A percentile compares a stretch with the other conserved stretches of the same genome.
Conservation (phyloP, 1,140 invertebrate genomes). For the Bradysia coprophila region DNA sequence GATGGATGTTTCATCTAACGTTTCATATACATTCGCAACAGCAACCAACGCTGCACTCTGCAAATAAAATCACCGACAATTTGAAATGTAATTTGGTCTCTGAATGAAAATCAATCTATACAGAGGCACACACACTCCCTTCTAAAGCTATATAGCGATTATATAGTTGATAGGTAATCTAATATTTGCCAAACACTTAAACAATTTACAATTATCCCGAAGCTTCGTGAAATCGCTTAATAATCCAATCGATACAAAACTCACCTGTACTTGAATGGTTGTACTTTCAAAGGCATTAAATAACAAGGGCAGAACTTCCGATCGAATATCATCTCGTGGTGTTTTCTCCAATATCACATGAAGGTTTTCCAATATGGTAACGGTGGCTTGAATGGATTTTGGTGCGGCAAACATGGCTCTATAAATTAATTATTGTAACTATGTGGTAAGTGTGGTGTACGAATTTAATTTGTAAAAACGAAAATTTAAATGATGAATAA, state of each 20-base stretch:
- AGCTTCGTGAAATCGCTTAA: too few species aligned
- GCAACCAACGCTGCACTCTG: slow-evolving; percentile 81
- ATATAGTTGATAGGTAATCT: too few species aligned
- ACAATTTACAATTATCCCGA: too few species aligned
- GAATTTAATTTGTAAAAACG: too few species aligned
- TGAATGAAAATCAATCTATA: too few species aligned
- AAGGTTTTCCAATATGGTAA: slow-evolving; percentile 79
- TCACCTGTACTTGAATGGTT: slow-evolving; percentile 88
- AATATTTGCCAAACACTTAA: too few species aligned
- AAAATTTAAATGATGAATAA: too few species aligned
- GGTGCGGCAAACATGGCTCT: slow-evolving; percentile 50
- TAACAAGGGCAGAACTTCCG: slow-evolving; percentile 73
- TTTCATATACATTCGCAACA: slow-evolving; percentile 67
- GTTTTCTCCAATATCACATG: slow-evolving; percentile 83
- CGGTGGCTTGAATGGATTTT: slow-evolving; percentile 78
- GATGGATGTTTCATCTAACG: slow-evolving; percentile 67
- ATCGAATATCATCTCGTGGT: slow-evolving; percentile 53
- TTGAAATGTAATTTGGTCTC: too few species aligned
- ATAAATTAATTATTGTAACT: background rate
- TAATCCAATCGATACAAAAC: too few species aligned
- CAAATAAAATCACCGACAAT: slow-evolving; percentile 10
- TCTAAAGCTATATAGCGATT: too few species aligned
- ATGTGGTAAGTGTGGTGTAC: too few species aligned
- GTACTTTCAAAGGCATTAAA: slow-evolving; percentile 79
- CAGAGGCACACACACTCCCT: too few species aligned